phyloP scores from a whole-genome alignment of 2,888 invertebrate genomes.

The Stomorhina lunata region DNA sequence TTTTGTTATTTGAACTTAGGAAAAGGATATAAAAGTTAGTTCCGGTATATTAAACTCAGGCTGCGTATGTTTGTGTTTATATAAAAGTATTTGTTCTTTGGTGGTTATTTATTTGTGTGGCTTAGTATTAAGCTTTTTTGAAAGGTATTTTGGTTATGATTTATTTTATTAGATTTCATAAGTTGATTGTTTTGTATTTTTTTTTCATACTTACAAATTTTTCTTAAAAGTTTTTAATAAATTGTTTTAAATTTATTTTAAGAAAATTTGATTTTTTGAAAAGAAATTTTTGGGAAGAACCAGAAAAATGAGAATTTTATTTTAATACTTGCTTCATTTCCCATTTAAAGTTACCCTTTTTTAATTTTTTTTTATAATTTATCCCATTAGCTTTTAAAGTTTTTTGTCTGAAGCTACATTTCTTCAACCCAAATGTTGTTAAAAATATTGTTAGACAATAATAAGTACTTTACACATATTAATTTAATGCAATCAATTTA shows the following conservation, averaged over 20 bases:
- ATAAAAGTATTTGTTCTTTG: background rate
- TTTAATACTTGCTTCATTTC: constrained; percentile 33
- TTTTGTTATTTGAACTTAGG: background rate
- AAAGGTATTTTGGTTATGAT: constrained; percentile 38
- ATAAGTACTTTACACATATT: constrained; percentile 40
- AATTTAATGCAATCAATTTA: constrained; percentile 61
- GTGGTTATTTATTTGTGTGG: constrained; percentile 28
- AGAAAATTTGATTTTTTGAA: background rate
- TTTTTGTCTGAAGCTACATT: background rate
- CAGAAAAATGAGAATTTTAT: background rate
- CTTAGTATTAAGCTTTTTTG: background rate
- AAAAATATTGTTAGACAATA: background rate
- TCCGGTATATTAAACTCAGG: constrained; percentile 50
- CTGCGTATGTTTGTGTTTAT: background rate
- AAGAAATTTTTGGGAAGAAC: background rate
- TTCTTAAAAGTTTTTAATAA: background rate
- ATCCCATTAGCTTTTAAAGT: background rate
- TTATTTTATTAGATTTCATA: constrained; percentile 22
- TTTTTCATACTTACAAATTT: background rate
- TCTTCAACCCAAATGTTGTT: background rate
- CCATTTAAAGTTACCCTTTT: background rate
- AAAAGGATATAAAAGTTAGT: constrained; percentile 47
- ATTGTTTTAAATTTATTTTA: constrained; percentile 16
- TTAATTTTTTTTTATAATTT: too few species aligned
- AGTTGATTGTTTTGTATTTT: constrained; percentile 9